Percentiles rank a stretch among this genome's conserved stretches.
Evolutionary conservation across 2,113 vertebrate species (phyloP).

Genomic region (Nymphicus hollandicus): DNA sequence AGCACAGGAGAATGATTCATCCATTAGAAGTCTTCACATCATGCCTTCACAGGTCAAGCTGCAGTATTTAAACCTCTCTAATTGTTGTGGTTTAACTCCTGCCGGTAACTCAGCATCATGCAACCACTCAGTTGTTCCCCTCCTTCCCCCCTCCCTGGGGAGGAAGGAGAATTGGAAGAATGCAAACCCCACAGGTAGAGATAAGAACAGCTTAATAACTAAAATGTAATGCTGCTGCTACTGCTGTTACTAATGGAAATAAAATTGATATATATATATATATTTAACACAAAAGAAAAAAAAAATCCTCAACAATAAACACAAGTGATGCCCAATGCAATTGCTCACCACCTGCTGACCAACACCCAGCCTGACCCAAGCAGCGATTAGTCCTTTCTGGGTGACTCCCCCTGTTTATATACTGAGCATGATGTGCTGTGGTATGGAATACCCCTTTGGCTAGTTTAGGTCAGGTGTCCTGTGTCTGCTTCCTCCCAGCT

Average conservation of each 20-base stretch:
- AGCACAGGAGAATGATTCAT: background rate
- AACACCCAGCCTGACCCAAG: background rate
- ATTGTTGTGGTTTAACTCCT: background rate
- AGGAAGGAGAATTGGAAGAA: background rate
- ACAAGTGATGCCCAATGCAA: background rate
- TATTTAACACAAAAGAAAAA: background rate
- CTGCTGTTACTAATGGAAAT: background rate
- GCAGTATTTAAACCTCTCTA: background rate
- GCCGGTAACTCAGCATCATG: background rate
- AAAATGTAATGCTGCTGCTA: background rate
- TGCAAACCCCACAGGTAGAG: background rate
- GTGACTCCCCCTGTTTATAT: background rate
- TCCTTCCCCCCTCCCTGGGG: background rate
- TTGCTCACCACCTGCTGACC: background rate
- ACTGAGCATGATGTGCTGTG: background rate
- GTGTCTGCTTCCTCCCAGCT: background rate
- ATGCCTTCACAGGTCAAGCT: background rate
- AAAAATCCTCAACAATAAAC: background rate
- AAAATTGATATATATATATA: background rate
- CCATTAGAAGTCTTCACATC: background rate
- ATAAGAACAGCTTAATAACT: background rate
- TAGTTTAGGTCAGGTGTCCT: background rate
- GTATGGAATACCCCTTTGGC: background rate
- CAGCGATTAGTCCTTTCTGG: background rate
- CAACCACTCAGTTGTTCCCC: background rate